A percentile compares a stretch with the other conserved stretches of the same genome.
phyloP scores from a whole-genome alignment of 1,140 invertebrate genomes.

The Pomacea maculata region DNA sequence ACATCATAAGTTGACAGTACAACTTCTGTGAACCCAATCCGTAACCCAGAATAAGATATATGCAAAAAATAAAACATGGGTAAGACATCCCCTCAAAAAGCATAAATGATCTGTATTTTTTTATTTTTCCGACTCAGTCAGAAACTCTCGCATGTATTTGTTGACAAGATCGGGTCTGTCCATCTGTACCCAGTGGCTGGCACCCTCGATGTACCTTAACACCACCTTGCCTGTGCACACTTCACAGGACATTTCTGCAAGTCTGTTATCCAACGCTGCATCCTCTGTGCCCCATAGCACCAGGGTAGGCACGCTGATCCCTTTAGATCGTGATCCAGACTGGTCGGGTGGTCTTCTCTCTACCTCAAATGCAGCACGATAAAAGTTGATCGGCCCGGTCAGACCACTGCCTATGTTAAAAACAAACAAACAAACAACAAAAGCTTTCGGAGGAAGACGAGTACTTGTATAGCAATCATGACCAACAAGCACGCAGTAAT shows the following conservation, averaged over 20 bases:
- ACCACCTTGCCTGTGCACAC: slow-evolving; percentile 72
- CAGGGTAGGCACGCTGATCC: slow-evolving; percentile 70
- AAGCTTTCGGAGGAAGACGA: too few relatives aligned
- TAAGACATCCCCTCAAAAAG: too few relatives aligned
- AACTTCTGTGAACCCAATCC: too few relatives aligned
- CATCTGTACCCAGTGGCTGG: slow-evolving; percentile 81
- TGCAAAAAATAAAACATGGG: too few relatives aligned
- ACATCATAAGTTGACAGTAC: too few relatives aligned
- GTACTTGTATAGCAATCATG: neutral
- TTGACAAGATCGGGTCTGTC: slow-evolving; percentile 77
- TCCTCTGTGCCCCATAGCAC: slow-evolving; percentile 76
- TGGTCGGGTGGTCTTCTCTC: neutral
- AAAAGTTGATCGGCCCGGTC: slow-evolving; percentile 84
- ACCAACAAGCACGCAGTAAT: neutral
- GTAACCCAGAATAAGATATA: too few relatives aligned
- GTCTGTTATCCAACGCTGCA: slow-evolving; percentile 70
- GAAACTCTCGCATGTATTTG: slow-evolving; percentile 74
- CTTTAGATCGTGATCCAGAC: neutral
- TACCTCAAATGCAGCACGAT: slow-evolving; percentile 67
- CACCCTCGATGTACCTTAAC: slow-evolving; percentile 74
- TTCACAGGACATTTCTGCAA: slow-evolving; percentile 72
- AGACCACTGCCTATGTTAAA: slow-evolving; percentile 71
- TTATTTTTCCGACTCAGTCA: slow-evolving; percentile 50
- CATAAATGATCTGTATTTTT: neutral
- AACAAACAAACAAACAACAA: neutral